phyloP scores from a whole-genome alignment of 1,140 invertebrate species.

The Drosophila tani region DNA sequence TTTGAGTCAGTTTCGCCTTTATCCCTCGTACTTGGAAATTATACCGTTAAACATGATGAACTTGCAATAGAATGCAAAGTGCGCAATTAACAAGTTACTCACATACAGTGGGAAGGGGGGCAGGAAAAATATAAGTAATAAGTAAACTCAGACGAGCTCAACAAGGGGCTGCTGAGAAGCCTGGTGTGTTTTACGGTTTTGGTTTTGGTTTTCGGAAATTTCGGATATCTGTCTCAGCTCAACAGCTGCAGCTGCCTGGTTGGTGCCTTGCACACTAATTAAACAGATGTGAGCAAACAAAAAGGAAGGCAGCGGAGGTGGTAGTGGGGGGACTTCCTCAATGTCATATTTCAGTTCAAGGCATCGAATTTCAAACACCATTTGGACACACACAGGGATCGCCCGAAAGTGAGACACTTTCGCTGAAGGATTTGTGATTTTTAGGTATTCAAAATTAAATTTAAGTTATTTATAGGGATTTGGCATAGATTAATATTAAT shows the following conservation, averaged over 20 bases:
- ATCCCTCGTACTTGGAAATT: conserved; percentile 39
- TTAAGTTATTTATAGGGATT: too few species aligned
- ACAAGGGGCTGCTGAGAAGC: conserved; percentile 25
- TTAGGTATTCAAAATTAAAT: too few species aligned
- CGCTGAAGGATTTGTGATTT: background rate
- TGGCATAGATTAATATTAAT: too few species aligned
- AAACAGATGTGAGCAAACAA: conserved; percentile 57
- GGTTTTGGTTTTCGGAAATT: conserved; percentile 16
- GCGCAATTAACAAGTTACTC: conserved; percentile 69
- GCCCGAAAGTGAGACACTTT: background rate
- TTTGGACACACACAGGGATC: conserved; percentile 5
- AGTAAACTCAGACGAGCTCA: conserved; percentile 34
- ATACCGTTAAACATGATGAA: conserved; percentile 66
- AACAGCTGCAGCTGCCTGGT: conserved; percentile 54
- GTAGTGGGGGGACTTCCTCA: conserved; percentile 38
- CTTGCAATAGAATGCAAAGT: conserved; percentile 77
- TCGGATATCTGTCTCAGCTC: conserved; percentile 31
- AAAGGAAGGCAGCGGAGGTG: background rate
- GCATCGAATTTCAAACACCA: conserved; percentile 39
- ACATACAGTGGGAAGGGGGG: background rate
- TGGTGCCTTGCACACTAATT: conserved; percentile 47
- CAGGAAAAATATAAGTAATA: conserved; percentile 29
- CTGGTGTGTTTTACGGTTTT: conserved; percentile 16
- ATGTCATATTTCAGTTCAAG: conserved; percentile 35
- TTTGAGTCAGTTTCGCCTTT: conserved; percentile 51